phyloP scores from a whole-genome alignment of 2,888 invertebrate species.

The Mesopsocus fuscifrons region DNA sequence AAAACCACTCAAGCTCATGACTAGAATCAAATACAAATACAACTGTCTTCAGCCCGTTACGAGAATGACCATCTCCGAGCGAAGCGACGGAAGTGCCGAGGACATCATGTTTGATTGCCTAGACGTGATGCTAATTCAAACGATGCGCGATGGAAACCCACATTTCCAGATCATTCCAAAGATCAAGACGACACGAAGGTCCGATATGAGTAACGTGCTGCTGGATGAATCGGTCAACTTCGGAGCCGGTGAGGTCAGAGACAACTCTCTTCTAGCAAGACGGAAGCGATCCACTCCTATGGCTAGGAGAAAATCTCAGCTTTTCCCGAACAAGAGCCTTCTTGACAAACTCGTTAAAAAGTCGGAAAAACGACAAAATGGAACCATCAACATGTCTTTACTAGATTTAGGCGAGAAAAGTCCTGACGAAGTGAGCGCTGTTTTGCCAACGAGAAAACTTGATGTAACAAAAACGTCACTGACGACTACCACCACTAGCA shows the following conservation, averaged over 20 bases:
- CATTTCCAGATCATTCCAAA: slow-evolving; percentile 5
- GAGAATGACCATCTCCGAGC: neutral
- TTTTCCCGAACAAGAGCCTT: slow-evolving; percentile 2
- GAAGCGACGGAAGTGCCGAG: neutral
- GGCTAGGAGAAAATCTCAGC: neutral
- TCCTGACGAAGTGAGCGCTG: slow-evolving; percentile 5
- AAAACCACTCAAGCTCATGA: neutral
- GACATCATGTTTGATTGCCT: slow-evolving; percentile 2
- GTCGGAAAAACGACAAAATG: neutral
- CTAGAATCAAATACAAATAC: neutral
- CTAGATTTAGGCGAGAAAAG: slow-evolving; percentile 6
- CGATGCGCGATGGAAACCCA: neutral
- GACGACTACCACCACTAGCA: neutral
- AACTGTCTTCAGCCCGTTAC: slow-evolving; percentile 1
- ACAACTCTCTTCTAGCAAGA: neutral
- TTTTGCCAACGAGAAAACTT: neutral
- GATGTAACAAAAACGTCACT: neutral
- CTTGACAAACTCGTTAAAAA: slow-evolving; percentile 1
- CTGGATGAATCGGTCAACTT: neutral
- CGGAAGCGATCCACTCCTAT: neutral
- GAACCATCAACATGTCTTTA: neutral
- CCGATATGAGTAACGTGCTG: neutral
- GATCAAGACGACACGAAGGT: neutral
- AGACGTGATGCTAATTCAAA: slow-evolving; percentile 1
- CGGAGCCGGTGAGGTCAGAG: neutral